Conservation (phyloP, 2,113 vertebrate genomes). For the Junco hyemalis region DNA sequence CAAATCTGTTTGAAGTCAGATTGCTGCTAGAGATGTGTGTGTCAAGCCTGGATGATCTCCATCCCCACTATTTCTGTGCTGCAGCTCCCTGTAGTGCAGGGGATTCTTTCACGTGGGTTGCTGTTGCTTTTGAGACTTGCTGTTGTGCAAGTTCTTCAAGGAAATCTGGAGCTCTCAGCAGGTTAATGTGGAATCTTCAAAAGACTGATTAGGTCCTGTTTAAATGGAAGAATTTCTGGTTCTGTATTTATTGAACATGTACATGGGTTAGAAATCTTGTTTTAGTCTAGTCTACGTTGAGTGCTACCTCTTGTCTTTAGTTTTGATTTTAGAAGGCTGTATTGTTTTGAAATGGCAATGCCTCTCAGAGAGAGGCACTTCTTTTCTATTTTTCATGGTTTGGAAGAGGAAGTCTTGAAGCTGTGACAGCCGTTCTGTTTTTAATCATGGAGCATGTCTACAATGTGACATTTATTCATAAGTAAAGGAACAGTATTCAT, state of each 20-base stretch:
- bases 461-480: neutral
- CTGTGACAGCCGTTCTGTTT: neutral
- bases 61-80: neutral
- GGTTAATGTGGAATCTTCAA: neutral
- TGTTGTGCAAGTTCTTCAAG: neutral
- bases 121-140: neutral
- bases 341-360: conserved; percentile 33
- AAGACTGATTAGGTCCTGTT: neutral
- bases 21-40: neutral
- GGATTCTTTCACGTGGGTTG: neutral
- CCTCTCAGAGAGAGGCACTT: neutral
- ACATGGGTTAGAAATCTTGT: neutral
- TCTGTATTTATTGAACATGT: neutral
- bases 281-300: neutral
- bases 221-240: neutral
- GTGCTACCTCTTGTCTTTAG: neutral
- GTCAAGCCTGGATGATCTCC: neutral
- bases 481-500: neutral
- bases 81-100: neutral
- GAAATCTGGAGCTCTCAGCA: neutral
- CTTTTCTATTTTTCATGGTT: neutral
- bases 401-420: conserved; percentile 8
- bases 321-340: neutral
- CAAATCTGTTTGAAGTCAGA: neutral
- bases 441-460: neutral